Evolutionary conservation across 2,888 invertebrate species (phyloP), one percentile per base, ranked within the genome.

Genomic region (Acheta domesticus): DNA sequence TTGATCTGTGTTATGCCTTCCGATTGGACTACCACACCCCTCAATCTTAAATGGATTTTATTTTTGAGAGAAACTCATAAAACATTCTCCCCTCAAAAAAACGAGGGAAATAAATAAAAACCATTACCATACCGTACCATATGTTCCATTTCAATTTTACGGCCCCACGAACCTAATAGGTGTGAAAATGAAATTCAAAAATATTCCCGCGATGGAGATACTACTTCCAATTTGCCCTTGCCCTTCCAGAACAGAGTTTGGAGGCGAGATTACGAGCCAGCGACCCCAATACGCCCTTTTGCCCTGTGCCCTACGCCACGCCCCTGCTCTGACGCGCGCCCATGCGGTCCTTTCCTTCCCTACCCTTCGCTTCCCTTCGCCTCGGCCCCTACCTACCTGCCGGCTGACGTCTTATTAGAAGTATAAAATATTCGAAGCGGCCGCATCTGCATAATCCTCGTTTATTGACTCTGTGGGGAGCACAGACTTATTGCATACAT

Each of bases 161-260:
- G 62, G 14, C n/a, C n/a, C 62, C 36, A 36, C 36, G 8, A 62
- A n/a, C 14, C 62, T 62, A 14, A 62, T 62, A 62, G 62, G 62
- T n/a, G 62, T n/a, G 62, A 62, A 62, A n/a, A 62, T 62, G 62
- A 62, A n/a, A 62, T 62, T 62, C 62, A 62, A 62, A 62, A 62
- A 19, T 62, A 62, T 62, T 62, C 62, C n/a, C n/a, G 16, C 62
- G n/a, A 16, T 19, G 36, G 16, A 14, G 62, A 62, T 11, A 62
- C 16, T 62, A 19, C 62, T 62, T n/a, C 62, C 62, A 14, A n/a
- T 62, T 62, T 62, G n/a, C 62, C 62, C 5, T 62, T 14, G 62
- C 62, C 62, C 62, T n/a, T n/a, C 3, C 4, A 4, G 8, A 62
- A 14, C 62, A 19, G 62, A n/a, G n/a, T 19, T 62, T n/a, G 16